A percentile compares a stretch with the other conserved stretches of the same genome.
Evolutionary conservation across 1,140 invertebrate species (phyloP).

Genomic region (Neodiprion pinetum): DNA sequence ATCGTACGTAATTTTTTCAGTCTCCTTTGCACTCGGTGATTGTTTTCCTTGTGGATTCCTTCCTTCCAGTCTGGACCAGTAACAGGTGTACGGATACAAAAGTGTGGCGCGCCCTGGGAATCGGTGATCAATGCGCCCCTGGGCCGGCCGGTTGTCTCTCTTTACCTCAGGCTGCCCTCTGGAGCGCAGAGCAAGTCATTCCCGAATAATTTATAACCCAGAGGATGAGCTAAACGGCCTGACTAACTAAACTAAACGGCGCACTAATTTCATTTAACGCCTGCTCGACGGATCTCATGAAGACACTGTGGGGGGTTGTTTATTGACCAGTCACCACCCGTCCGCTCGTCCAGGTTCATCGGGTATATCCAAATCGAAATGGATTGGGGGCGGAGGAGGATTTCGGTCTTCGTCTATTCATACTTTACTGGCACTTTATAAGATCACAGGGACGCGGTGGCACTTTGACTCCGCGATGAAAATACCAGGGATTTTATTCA

Average conservation of each 20-base stretch:
- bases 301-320: conserved; percentile 42
- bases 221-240: conserved; percentile 46
- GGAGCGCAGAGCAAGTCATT: conserved; percentile 48
- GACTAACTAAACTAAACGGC: conserved; percentile 53
- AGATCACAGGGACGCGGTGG: no score
- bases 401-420: no score
- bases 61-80: no score
- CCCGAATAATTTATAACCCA: conserved; percentile 56
- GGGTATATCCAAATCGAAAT: background rate
- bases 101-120: no score
- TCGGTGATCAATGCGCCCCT: no score
- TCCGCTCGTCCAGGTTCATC: background rate
- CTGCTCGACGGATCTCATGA: conserved; percentile 35
- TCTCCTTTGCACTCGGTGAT: no score
- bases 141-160: background rate
- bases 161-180: background rate
- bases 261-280: conserved; percentile 59
- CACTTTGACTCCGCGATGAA: background rate
- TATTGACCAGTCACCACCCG: conserved; percentile 28
- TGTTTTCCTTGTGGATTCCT: no score
- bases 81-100: no score
- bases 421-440: no score
- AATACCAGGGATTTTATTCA: conserved; percentile 26
- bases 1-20: no score
- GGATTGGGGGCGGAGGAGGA: background rate